A percentile compares a stretch with the other conserved stretches of the same genome.
Conservation (phyloP, 2,888 invertebrate species). For the Elegia similella region DNA sequence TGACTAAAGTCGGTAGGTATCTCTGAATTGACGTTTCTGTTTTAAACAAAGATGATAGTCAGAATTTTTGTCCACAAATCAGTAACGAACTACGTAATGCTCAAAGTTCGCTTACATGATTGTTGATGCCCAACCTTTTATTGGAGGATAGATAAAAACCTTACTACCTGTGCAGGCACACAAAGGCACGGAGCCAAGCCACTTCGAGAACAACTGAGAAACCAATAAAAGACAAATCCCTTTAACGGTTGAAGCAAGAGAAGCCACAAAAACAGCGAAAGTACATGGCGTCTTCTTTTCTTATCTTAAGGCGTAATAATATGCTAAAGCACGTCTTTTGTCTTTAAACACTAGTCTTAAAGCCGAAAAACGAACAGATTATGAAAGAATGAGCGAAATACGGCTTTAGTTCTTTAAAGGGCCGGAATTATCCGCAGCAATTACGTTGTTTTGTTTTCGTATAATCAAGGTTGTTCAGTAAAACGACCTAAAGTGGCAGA, state of each 20-base stretch:
- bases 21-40: no score
- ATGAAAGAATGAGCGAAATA: neutral
- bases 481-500: neutral
- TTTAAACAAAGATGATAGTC: no score
- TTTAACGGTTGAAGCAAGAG: constrained; percentile 41
- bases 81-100: no score
- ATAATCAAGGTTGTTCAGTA: neutral
- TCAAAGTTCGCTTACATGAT: no score
- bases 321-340: constrained; percentile 6
- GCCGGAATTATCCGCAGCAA: neutral
- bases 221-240: constrained; percentile 43
- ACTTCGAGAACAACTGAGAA: constrained; percentile 29
- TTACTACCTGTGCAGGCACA: constrained; percentile 2
- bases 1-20: no score
- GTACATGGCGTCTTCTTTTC: constrained; percentile 18
- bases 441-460: constrained; percentile 2
- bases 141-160: neutral
- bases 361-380: neutral
- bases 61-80: no score
- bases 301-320: constrained; percentile 11
- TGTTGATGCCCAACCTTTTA: neutral
- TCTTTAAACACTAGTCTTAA: neutral
- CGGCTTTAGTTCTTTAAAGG: neutral
- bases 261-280: constrained; percentile 36
- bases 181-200: constrained; percentile 9